phyloP scores from a whole-genome alignment of 2,797 vertebrate species.

The Chaetodon trifasciatus region DNA sequence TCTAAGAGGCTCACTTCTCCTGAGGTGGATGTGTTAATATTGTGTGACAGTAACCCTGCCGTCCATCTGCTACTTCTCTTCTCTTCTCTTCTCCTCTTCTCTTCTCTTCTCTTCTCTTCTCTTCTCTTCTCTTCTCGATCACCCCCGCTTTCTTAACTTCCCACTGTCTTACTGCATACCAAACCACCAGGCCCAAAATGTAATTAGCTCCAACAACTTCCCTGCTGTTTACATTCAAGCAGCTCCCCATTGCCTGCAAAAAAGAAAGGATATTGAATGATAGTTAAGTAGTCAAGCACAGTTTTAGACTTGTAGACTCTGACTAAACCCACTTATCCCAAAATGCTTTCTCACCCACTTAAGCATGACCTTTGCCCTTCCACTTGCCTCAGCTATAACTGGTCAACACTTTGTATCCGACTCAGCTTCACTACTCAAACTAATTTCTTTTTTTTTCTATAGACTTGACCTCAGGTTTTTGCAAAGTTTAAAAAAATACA shows the following conservation, averaged over 20 bases:
- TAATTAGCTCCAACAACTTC: conserved; percentile 23
- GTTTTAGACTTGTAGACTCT: conserved; percentile 36
- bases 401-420: conserved; percentile 20
- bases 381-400: conserved; percentile 15
- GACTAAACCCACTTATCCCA: conserved; percentile 55
- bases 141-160: background rate
- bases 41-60: conserved; percentile 59
- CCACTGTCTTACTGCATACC: background rate
- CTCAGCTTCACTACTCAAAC: conserved; percentile 27
- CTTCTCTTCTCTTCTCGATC: background rate
- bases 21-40: conserved; percentile 68
- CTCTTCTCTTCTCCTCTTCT: background rate
- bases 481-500: conserved; percentile 9
- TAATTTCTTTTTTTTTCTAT: conserved; percentile 25
- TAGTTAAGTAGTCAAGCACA: conserved; percentile 11
- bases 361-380: conserved; percentile 57
- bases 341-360: conserved; percentile 51
- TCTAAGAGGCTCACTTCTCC: conserved; percentile 42
- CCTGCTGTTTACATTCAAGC: conserved; percentile 17
- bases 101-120: background rate
- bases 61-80: conserved; percentile 62
- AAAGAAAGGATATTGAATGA: conserved; percentile 29
- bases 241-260: conserved; percentile 9
- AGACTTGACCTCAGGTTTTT: conserved; percentile 20
- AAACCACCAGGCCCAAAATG: conserved; percentile 19